Conservation (phyloP, 2,888 invertebrate species). For the Hedychridium roseum region DNA sequence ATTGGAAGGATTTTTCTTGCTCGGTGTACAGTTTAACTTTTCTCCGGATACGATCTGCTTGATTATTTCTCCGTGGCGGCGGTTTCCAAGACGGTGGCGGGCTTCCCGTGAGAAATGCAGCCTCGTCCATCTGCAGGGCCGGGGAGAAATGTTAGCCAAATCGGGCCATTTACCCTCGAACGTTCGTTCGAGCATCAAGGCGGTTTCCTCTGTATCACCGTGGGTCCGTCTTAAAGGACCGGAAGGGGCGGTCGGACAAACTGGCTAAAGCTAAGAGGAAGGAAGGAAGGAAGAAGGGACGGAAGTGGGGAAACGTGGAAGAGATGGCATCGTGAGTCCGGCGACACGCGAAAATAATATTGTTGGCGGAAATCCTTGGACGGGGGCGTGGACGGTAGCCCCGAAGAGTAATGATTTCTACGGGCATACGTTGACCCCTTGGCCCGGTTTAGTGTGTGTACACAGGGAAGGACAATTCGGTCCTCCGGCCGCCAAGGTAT, state of each 20-base stretch:
- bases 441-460: not conserved
- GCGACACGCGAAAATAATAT: slow-evolving; percentile 4
- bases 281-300: not conserved
- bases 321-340: not conserved
- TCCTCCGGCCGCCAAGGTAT: slow-evolving; percentile 22
- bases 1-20: too few species aligned
- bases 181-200: not conserved
- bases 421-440: slow-evolving; percentile 21
- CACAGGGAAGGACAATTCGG: not conserved
- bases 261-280: too few species aligned
- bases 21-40: too few species aligned
- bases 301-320: slow-evolving; percentile 14
- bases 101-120: not conserved
- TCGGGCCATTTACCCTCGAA: not conserved
- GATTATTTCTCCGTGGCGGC: too few species aligned
- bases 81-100: too few species aligned
- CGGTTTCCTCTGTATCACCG: too few species aligned
- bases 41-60: too few species aligned
- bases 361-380: slow-evolving; percentile 31
- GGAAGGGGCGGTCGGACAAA: too few species aligned
- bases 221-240: too few species aligned
- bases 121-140: not conserved
- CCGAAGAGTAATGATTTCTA: slow-evolving; percentile 42
- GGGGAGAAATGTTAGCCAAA: slow-evolving; percentile 1
- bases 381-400: slow-evolving; percentile 9